Base-by-base conservation (phyloP, 2,113 vertebrate species). In the Rhombomys opimus region DNA sequence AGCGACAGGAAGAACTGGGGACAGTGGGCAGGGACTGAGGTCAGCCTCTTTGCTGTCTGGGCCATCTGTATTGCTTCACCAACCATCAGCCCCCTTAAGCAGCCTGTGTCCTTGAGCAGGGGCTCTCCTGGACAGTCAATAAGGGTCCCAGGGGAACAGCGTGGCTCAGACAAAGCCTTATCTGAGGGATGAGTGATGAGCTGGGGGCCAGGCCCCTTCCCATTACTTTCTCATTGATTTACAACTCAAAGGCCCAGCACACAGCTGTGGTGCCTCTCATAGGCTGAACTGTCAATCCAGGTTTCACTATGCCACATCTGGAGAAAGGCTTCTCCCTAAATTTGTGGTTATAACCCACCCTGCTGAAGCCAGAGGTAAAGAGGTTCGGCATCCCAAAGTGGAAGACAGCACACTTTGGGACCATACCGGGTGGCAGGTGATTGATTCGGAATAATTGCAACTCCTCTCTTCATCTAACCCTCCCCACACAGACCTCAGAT, bases 21-120 rank as follows among this genome's bases (percentile, higher is more conserved):
- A 15, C 32, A 30, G 35, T 23, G 1, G 73, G 50, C n/a, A 54
- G 6, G 4, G 27, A 65, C n/a, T 57, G 46, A 32, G 7, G 14
- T 57, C 35, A 1, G 67, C 38, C 25, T 59, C 65, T 25, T n/a
- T 18, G 20, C 84, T 63, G 41, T 78, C 93, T 65, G 85, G 65
- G 90, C 22, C n/a, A 10, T 76, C 50, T 1, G 6, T n/a, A 88
- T 20, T 32, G n/a, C 54, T 1, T 27, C 0, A 5, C 59, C 4
- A 25, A 15, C 30, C 70, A 7, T 2, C 4, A 0, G 35, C 32
- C 41, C 12, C 63, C n/a, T 63, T 17, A 50, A 91, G 85, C 90
- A 70, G 41, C 75, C 35, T 9, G 1, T n/a, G 52, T 76, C 94
- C 92, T 91, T 76, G 86, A 92, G 87, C 96, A 54, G 41, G 0